Conservation (phyloP, 2,113 vertebrate species). For the Callipepla squamata region DNA sequence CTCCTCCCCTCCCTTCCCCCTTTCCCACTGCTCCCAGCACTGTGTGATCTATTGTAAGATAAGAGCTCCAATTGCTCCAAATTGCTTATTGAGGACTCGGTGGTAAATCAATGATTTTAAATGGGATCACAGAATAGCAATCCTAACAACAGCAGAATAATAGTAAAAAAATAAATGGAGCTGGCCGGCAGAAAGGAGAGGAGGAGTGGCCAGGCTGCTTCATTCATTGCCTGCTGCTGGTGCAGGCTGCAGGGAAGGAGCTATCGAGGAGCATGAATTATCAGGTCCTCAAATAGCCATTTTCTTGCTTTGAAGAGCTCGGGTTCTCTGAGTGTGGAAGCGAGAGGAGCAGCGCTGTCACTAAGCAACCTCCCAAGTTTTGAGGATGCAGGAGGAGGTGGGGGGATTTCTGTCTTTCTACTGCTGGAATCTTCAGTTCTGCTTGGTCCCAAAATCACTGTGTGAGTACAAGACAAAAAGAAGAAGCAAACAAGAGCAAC, state of each 20-base stretch:
- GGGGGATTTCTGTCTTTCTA: neutral
- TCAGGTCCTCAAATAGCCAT: neutral
- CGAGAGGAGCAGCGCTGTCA: neutral
- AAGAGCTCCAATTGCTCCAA: conserved; percentile 31
- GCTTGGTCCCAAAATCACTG: neutral
- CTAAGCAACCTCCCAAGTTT: conserved; percentile 39
- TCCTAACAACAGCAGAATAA: neutral
- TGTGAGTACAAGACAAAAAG: neutral
- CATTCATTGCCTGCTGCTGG: neutral
- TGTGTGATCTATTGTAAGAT: neutral
- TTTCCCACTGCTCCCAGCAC: neutral
- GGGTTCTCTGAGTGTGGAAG: neutral
- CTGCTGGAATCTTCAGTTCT: neutral
- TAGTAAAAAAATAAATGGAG: neutral
- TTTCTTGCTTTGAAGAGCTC: neutral
- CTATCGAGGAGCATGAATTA: neutral
- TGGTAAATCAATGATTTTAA: conserved; percentile 56
- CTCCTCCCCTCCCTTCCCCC: neutral
- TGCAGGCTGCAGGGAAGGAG: neutral
- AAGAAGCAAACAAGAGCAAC: neutral
- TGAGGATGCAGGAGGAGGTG: neutral
- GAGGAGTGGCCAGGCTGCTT: neutral
- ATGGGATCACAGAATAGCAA: conserved; percentile 25
- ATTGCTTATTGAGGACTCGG: conserved; percentile 39
- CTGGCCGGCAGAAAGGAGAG: neutral